Conservation (phyloP, 2,797 vertebrate genomes). For the Botia almorhae region DNA sequence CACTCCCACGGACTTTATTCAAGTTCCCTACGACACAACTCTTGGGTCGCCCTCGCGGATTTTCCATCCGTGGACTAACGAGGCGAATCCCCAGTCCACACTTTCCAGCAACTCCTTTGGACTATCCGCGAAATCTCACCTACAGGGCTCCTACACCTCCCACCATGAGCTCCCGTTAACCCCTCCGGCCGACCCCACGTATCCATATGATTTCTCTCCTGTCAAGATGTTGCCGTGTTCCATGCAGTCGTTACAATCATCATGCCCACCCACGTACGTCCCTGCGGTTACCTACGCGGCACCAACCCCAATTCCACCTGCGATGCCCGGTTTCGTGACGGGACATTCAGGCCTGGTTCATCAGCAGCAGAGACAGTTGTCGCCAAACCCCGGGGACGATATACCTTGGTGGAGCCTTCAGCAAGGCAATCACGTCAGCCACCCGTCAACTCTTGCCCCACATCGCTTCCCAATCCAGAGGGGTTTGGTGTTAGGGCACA, state of each 20-base stretch:
- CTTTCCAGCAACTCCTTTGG: constrained; percentile 86
- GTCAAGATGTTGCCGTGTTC: constrained; percentile 95
- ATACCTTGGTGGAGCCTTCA: constrained; percentile 93
- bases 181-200: constrained; percentile 93
- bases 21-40: constrained; percentile 91
- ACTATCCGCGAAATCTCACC: constrained; percentile 89
- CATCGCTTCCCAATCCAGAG: constrained; percentile 88
- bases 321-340: constrained; percentile 85
- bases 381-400: constrained; percentile 90
- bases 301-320: constrained; percentile 79
- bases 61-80: constrained; percentile 96
- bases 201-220: constrained; percentile 96
- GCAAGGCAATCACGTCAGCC: constrained; percentile 79
- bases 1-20: constrained; percentile 88
- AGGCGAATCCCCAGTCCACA: constrained; percentile 83
- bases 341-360: constrained; percentile 90
- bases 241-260: constrained; percentile 89
- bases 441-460: constrained; percentile 74
- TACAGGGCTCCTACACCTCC: constrained; percentile 88
- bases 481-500: constrained; percentile 90
- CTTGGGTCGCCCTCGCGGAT: constrained; percentile 94
- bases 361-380: constrained; percentile 91
- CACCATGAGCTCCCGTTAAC: constrained; percentile 95
- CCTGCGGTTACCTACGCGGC: constrained; percentile 88
- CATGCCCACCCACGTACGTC: constrained; percentile 92